These are phyloP conservation scores for Phyto melanocephala DNA, from an alignment of 2,888 invertebrate species.

Conservation along the genomic window DNA sequence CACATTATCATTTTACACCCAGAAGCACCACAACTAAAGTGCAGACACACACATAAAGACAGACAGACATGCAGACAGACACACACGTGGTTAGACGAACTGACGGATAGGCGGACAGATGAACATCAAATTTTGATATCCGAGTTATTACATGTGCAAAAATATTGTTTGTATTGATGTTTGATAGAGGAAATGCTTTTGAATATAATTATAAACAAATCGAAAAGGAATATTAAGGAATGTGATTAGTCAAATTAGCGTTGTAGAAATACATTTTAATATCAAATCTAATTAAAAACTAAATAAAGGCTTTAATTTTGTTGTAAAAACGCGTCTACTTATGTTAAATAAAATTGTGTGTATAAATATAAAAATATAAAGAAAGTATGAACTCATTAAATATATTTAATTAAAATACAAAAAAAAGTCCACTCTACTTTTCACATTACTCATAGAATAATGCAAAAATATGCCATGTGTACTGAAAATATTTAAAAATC, in stretches of 20 bases:
- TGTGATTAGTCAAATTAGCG: not conserved
- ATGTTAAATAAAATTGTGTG: no score
- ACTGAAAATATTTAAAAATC: no score
- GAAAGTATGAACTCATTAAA: no score
- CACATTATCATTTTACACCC: not conserved
- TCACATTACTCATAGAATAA: no score
- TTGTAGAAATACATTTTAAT: no score
- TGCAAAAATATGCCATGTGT: no score
- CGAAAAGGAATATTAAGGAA: not conserved
- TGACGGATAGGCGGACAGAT: not conserved
- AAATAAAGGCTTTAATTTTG: no score
- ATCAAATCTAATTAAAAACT: no score
- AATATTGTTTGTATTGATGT: slow-evolving; percentile 35
- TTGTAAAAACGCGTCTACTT: no score
- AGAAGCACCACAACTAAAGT: not conserved
- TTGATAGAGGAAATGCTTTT: slow-evolving; percentile 39
- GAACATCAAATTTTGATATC: not conserved
- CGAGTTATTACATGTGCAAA: slow-evolving; percentile 20
- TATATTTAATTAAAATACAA: no score
- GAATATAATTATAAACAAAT: slow-evolving; percentile 9
- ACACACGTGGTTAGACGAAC: not conserved
- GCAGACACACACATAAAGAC: not conserved
- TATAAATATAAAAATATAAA: no score
- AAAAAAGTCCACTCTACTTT: no score
- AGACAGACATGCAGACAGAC: not conserved